phyloP scores from a whole-genome alignment of 2,797 vertebrate species.

The Melanotaenia boesemani region DNA sequence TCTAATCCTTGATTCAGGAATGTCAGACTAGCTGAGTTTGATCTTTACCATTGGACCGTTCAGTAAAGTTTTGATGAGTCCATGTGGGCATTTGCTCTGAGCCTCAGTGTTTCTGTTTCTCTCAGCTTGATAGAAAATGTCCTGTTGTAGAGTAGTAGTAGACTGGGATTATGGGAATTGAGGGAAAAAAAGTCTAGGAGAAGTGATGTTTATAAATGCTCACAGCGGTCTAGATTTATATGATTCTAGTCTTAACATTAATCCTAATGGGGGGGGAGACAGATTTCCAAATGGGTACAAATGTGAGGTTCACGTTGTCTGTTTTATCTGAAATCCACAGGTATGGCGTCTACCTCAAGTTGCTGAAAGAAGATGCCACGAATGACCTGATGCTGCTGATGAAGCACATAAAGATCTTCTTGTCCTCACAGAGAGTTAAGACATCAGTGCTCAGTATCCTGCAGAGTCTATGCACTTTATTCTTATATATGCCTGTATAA shows the following conservation, averaged over 20 bases:
- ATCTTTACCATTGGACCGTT: conserved; percentile 7
- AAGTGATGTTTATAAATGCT: not conserved
- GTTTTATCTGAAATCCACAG: conserved; percentile 70
- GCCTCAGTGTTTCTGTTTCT: not conserved
- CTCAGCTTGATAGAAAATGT: conserved; percentile 1
- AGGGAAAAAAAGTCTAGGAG: not conserved
- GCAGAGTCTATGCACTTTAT: conserved; percentile 25
- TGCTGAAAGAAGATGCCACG: conserved; percentile 83
- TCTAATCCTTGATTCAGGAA: conserved; percentile 28
- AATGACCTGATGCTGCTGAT: conserved; percentile 84
- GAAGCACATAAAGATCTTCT: conserved; percentile 85
- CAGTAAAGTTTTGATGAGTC: conserved; percentile 22
- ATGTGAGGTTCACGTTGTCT: not conserved
- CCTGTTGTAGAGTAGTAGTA: not conserved
- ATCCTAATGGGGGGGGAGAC: too few relatives aligned
- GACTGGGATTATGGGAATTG: not conserved
- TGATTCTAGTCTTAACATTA: not conserved
- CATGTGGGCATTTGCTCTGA: conserved; percentile 8
- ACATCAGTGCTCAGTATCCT: conserved; percentile 91
- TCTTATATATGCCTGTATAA: too few relatives aligned
- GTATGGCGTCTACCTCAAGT: conserved; percentile 87
- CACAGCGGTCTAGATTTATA: not conserved
- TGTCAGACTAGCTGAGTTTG: conserved; percentile 17
- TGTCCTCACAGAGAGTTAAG: conserved; percentile 84
- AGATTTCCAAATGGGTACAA: not conserved